phyloP scores from a whole-genome alignment of 2,888 invertebrate species.

The Harmothoe impar region DNA sequence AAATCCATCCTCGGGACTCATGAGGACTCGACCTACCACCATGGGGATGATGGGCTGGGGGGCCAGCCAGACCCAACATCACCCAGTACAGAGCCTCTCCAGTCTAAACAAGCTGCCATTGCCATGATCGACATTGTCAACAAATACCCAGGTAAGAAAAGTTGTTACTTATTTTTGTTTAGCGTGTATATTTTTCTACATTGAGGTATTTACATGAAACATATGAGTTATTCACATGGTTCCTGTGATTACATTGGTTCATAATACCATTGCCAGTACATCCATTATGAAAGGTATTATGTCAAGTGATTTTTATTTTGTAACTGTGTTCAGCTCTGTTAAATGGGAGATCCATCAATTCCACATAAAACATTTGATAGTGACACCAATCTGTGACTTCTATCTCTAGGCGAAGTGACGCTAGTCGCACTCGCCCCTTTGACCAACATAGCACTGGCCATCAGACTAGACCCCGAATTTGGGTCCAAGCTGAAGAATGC shows the following conservation, averaged over 20 bases:
- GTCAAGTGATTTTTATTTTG: too few relatives aligned
- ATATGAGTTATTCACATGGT: too few relatives aligned
- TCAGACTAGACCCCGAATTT: slow-evolving; percentile 88
- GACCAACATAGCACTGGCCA: slow-evolving; percentile 91
- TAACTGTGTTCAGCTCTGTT: too few relatives aligned
- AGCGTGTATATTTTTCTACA: too few relatives aligned
- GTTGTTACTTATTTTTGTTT: background rate
- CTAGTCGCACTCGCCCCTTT: slow-evolving; percentile 87
- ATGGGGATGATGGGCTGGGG: slow-evolving; percentile 89
- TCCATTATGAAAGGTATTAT: too few relatives aligned
- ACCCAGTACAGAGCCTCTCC: slow-evolving; percentile 78
- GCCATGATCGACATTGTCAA: slow-evolving; percentile 85
- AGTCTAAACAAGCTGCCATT: slow-evolving; percentile 86
- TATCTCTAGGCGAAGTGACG: slow-evolving; percentile 78
- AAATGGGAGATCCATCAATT: too few relatives aligned
- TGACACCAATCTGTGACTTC: too few relatives aligned
- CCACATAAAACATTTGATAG: too few relatives aligned
- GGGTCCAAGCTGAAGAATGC: slow-evolving; percentile 87
- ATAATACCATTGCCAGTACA: too few relatives aligned
- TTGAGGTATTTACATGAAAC: too few relatives aligned
- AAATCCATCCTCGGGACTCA: slow-evolving; percentile 77
- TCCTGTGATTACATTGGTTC: too few relatives aligned
- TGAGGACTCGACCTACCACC: slow-evolving; percentile 76
- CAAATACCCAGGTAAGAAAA: slow-evolving; percentile 67
- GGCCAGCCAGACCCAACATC: slow-evolving; percentile 85